Evolutionary conservation across 2,888 invertebrate species (phyloP).

Genomic region (Orchesella flavescens): DNA sequence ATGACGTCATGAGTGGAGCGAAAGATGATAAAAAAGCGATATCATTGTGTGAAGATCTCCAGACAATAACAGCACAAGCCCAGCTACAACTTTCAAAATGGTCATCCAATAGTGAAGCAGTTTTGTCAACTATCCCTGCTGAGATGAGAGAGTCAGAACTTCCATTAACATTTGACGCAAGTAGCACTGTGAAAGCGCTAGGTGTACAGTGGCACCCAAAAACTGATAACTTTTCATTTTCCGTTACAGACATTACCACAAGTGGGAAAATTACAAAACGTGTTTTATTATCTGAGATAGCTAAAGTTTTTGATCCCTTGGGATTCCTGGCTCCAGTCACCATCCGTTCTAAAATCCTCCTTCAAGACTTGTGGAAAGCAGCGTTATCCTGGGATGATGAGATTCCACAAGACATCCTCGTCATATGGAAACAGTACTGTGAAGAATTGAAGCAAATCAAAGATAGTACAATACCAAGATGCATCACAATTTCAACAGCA

Average conservation of each 20-base stretch:
- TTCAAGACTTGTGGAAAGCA: conserved; percentile 32
- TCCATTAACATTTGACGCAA: conserved; percentile 10
- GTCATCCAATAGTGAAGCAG: conserved; percentile 32
- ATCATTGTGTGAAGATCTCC: conserved; percentile 3
- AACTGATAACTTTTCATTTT: background rate
- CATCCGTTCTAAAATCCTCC: conserved; percentile 26
- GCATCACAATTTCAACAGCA: background rate
- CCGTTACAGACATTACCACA: background rate
- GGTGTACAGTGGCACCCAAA: conserved; percentile 53
- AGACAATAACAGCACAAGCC: background rate
- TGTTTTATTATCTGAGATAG: conserved; percentile 13
- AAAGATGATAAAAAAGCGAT: conserved; percentile 16
- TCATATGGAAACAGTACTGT: background rate
- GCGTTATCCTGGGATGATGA: conserved; percentile 38
- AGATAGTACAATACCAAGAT: background rate
- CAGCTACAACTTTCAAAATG: conserved; percentile 54
- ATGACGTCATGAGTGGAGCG: conserved; percentile 67
- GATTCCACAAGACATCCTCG: background rate
- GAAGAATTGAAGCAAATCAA: background rate
- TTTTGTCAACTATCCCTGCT: conserved; percentile 38
- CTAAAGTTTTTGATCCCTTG: conserved; percentile 44
- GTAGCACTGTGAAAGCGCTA: conserved; percentile 31
- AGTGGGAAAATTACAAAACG: conserved; percentile 30
- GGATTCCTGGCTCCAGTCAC: conserved; percentile 44
- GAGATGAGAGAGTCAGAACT: conserved; percentile 15